Evolutionary conservation across 2,888 invertebrate genomes (phyloP), one percentile per base, ranked within the genome.

Genomic region (Eupithecia subfuscata): DNA sequence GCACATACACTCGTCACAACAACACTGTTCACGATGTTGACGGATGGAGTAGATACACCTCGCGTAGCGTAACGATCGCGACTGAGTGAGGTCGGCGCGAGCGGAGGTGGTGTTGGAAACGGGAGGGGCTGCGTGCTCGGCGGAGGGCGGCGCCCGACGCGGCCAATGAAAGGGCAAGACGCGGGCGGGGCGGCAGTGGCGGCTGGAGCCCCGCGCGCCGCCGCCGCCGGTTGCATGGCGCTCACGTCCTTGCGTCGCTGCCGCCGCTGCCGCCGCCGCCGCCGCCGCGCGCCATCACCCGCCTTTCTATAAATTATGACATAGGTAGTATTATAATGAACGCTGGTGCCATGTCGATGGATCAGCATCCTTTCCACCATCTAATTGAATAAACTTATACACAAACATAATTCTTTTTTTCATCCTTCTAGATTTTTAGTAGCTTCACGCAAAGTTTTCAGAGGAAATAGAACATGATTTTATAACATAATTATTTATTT

Each of bases 1-100:
- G 89, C 94, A 93, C 92, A 90, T 84, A 89, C 93, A 93, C 92
- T 90, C 90, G 90, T 87, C 93, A 93, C 93, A 89, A 93, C 92
- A 88, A 90, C 92, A 92, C 92, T 83, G 81, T 78, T 22, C 56
- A 56, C 56, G 56, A 56, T 56, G 56, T 56, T 56, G 56, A 83
- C 79, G 82, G 80, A 79, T 86, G 84, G 65, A 56, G 56, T 80
- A 84, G 86, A 85, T 83, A 85, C 91, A 86, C 86, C 86, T 82
- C 90, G 83, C 89, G 86, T 85, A 84, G 87, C 88, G 88, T 83
- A 83, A 86, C 87, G 84, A 82, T 86, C 88, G 88, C 88, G 90
- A 93, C 93, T 93, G 92, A 90, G 83, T 81, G 81, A 75, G 70
- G 70, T 40, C 79, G 82, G 76, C 82, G 80, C 82, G 82, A 78